Evolutionary conservation across 1,140 invertebrate species (phyloP).

Genomic region (Dolichoris vasculosae): DNA sequence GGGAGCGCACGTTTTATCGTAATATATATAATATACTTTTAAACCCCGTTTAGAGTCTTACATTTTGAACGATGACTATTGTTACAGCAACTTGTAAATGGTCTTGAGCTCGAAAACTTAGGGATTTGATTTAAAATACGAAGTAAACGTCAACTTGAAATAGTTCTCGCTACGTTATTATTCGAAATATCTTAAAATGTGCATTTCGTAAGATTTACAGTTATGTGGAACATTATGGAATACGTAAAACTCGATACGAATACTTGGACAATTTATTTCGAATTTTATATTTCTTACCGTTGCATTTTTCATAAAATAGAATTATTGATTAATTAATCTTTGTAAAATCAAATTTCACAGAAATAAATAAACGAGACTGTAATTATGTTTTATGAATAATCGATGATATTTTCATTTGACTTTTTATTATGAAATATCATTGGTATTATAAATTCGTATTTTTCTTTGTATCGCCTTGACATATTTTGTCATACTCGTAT

Average conservation of each 20-base stretch:
- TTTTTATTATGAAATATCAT: neutral
- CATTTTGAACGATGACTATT: neutral
- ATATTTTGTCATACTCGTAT: neutral
- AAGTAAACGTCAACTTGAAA: neutral
- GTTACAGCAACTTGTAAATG: neutral
- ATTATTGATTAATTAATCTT: neutral
- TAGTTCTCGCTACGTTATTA: neutral
- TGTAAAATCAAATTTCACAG: neutral
- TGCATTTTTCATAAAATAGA: neutral
- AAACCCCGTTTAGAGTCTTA: constrained; percentile 1
- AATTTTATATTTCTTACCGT: neutral
- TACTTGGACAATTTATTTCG: neutral
- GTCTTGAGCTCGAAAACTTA: neutral
- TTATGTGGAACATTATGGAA: neutral
- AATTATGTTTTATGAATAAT: neutral
- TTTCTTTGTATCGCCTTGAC: neutral
- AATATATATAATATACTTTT: constrained; percentile 8
- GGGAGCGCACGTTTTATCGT: constrained; percentile 20
- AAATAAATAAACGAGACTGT: neutral
- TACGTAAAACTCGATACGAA: neutral
- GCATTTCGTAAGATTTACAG: constrained; percentile 1
- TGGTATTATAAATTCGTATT: neutral
- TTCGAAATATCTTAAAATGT: neutral
- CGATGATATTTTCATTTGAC: neutral
- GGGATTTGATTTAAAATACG: neutral